These are phyloP conservation scores for Spea hammondii DNA, from an alignment of 2,797 vertebrate genomes.

Conservation along the genomic window DNA sequence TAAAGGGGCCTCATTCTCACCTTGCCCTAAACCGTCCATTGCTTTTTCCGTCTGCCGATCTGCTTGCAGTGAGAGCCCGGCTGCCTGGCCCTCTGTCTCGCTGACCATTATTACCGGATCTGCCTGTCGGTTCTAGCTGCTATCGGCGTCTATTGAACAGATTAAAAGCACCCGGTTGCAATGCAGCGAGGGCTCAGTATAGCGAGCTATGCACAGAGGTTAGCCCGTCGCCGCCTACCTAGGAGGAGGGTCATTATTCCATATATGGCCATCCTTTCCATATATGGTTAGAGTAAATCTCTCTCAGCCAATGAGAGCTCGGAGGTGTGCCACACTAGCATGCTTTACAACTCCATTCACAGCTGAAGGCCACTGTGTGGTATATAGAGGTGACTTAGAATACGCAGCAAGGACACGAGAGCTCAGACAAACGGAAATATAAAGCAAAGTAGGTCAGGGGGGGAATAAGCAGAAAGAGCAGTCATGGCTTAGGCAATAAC, in stretches of 20 bases:
- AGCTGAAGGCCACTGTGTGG: background rate
- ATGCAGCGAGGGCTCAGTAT: background rate
- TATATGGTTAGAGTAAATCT: background rate
- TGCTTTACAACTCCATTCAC: conserved; percentile 13
- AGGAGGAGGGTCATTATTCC: background rate
- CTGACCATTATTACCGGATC: conserved; percentile 24
- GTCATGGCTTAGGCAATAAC: no score
- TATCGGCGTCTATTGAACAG: background rate
- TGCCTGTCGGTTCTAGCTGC: background rate
- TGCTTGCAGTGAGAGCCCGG: conserved; percentile 3
- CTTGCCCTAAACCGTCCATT: conserved; percentile 11
- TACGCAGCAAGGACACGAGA: conserved; percentile 13
- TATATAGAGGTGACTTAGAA: conserved; percentile 32
- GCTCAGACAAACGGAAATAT: background rate
- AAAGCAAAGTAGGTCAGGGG: no score
- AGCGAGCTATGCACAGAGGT: conserved; percentile 28
- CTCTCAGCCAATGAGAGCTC: background rate
- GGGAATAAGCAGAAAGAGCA: no score
- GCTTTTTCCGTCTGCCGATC: background rate
- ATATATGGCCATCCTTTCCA: conserved; percentile 21
- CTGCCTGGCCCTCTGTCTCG: conserved; percentile 15
- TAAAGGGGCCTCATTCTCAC: background rate
- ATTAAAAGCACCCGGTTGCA: background rate
- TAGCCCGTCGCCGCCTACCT: background rate
- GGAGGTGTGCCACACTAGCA: background rate